Conservation (phyloP, 2,888 invertebrate species). For the Leptopterna dolabrata region DNA sequence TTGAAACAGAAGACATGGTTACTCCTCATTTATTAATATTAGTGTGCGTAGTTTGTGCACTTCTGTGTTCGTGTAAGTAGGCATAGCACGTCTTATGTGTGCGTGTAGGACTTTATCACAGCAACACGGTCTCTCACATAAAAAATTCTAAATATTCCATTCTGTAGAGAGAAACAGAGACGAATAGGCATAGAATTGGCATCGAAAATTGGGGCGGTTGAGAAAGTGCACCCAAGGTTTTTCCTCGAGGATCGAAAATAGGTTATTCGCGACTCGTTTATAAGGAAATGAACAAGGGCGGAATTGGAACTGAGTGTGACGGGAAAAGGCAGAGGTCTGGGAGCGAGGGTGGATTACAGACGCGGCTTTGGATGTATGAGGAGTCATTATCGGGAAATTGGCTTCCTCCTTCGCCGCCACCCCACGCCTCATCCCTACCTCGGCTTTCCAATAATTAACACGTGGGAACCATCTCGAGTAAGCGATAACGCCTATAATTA, state of each 20-base stretch:
- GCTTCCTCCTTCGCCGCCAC: background rate
- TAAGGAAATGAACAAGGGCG: background rate
- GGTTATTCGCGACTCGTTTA: background rate
- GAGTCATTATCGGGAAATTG: background rate
- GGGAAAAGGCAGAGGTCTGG: background rate
- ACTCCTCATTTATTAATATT: too few species aligned
- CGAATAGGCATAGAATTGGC: too few species aligned
- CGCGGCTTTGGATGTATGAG: background rate
- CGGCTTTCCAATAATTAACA: background rate
- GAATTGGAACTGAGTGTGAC: background rate
- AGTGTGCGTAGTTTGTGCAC: too few species aligned
- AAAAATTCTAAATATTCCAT: too few species aligned
- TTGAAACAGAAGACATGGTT: too few species aligned
- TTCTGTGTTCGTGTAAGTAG: too few species aligned
- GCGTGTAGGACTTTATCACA: too few species aligned
- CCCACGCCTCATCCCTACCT: background rate
- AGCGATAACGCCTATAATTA: constrained; percentile 11
- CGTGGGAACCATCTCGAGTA: background rate
- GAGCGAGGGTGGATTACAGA: background rate
- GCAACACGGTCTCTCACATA: too few species aligned
- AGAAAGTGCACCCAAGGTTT: too few species aligned
- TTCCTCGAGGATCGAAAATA: background rate
- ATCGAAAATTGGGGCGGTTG: too few species aligned
- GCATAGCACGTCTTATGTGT: too few species aligned
- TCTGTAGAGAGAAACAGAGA: too few species aligned